Evolutionary conservation across 2,797 vertebrate species (phyloP).

Genomic region (Pseudomugil tenellus): DNA sequence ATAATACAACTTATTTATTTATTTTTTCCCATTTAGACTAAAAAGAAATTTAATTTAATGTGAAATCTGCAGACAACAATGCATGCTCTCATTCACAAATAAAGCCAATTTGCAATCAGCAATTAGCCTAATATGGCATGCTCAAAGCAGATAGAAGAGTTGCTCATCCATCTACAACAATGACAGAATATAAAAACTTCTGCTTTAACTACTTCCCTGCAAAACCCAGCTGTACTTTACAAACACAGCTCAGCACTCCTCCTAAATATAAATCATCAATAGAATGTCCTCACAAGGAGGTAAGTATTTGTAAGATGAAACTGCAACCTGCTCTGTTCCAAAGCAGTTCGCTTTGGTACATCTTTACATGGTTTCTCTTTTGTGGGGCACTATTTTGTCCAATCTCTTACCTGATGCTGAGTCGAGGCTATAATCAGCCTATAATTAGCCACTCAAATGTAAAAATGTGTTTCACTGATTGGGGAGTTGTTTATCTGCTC

Average conservation of each 20-base stretch:
- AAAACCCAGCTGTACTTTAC: not conserved
- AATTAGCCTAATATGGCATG: not conserved
- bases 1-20: slow-evolving; percentile 6
- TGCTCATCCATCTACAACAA: not conserved
- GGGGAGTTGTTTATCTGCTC: slow-evolving; percentile 34
- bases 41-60: not conserved
- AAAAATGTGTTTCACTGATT: slow-evolving; percentile 38
- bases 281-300: not conserved
- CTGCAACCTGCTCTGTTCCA: slow-evolving; percentile 6
- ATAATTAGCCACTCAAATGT: slow-evolving; percentile 42
- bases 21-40: slow-evolving; percentile 1
- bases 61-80: not conserved
- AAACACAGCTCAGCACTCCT: slow-evolving; percentile 19
- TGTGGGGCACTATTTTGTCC: slow-evolving; percentile 7
- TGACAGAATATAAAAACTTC: not conserved
- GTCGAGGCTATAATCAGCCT: slow-evolving; percentile 35
- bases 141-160: not conserved
- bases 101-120: not conserved
- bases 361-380: not conserved
- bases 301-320: slow-evolving; percentile 11
- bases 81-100: not conserved
- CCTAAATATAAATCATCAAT: slow-evolving; percentile 32
- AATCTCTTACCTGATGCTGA: slow-evolving; percentile 22
- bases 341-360: slow-evolving; percentile 2
- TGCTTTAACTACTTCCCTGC: not conserved